Evolutionary conservation across 2,113 vertebrate genomes (phyloP).

Genomic region (Semnopithecus entellus): DNA sequence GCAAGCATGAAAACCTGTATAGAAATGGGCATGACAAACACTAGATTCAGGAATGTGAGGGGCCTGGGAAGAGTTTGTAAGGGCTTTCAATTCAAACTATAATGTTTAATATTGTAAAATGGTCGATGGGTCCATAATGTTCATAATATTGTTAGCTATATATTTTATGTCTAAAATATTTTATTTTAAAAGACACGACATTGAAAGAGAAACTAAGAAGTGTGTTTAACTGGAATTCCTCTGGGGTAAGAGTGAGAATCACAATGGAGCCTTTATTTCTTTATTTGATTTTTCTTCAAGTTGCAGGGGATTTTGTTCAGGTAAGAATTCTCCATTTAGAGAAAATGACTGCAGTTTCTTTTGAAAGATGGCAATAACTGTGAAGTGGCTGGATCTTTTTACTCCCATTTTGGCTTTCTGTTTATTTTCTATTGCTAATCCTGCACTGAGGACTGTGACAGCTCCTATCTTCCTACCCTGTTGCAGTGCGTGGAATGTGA

Average conservation of each 20-base stretch:
- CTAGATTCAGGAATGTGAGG: too few species aligned
- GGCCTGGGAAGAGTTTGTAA: neutral
- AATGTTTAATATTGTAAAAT: neutral
- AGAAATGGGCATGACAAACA: neutral
- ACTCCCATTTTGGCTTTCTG: neutral
- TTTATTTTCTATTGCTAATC: neutral
- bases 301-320: neutral
- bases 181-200: neutral
- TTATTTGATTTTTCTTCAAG: conserved; percentile 31
- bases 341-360: conserved; percentile 5
- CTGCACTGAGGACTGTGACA: rapidly evolving
- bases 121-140: neutral
- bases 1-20: rapidly evolving
- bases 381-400: neutral
- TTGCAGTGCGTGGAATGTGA: neutral
- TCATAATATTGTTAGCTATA: neutral
- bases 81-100: neutral
- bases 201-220: neutral
- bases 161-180: neutral
- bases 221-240: neutral
- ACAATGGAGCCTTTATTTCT: neutral
- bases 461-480: neutral
- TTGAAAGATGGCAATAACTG: neutral
- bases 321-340: conserved; percentile 42
- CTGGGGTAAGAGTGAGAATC: neutral